phyloP scores from a whole-genome alignment of 2,113 vertebrate species.

The Peromyscus polionotus region DNA sequence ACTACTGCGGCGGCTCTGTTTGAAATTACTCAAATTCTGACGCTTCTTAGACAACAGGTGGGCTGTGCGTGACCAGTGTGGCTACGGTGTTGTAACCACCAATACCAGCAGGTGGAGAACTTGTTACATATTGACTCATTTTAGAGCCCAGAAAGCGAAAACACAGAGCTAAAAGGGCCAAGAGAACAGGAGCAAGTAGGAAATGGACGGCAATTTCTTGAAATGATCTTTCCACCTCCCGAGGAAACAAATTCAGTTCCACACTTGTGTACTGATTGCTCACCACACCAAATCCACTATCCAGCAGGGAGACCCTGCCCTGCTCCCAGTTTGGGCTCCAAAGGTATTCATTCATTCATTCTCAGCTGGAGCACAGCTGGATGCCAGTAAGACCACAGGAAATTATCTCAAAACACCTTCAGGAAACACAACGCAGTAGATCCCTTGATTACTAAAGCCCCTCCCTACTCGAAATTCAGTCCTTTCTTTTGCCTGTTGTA shows the following conservation, averaged over 20 bases:
- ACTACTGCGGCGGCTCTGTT: not conserved
- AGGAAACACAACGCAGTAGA: not conserved
- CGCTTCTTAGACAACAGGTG: not conserved
- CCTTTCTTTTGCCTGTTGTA: not conserved
- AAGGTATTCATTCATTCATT: not conserved
- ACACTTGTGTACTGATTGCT: fast-evolving
- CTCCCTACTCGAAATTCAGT: not conserved
- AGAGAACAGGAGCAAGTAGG: not conserved
- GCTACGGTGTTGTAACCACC: not conserved
- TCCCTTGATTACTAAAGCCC: not conserved
- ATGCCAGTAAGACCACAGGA: not conserved
- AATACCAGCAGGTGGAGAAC: not conserved
- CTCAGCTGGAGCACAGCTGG: not conserved
- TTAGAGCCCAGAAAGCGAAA: not conserved
- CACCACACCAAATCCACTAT: not conserved
- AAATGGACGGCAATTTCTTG: not conserved
- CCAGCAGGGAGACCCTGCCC: fast-evolving
- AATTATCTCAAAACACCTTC: not conserved
- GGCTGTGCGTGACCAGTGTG: fast-evolving
- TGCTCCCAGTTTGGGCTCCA: not conserved
- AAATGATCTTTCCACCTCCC: not conserved
- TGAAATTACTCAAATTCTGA: not conserved
- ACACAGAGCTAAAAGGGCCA: no score
- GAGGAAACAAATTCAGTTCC: not conserved
- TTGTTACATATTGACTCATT: not conserved